Base-by-base conservation (phyloP, 2,113 vertebrate genomes). In the Sylvietta virens region DNA sequence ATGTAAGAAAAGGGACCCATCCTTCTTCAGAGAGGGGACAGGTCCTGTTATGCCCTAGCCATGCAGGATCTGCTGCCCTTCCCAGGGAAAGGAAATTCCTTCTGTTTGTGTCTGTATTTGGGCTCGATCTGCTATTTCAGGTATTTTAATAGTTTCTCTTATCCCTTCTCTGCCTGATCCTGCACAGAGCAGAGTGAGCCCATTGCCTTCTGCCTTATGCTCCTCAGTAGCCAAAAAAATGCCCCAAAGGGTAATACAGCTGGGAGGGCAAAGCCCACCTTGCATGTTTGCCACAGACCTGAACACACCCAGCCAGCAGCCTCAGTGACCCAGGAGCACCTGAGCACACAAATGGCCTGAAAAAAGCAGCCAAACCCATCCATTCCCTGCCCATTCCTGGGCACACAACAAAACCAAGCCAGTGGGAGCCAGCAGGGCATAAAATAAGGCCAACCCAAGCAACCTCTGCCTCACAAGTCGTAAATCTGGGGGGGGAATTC, bases 401-500 rank as follows among this genome's bases (percentile, higher is more conserved):
- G 71, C 82, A 93, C 67, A 47, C 71, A 69, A 83, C 90, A 93
- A 86, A 86, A 58, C 86, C 23, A 5, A 47, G 72, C 40, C 81
- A 86, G 95, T 88, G 65, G 72, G 69, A 85, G 58, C 12, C 66
- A n/a, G 73, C 1, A 18, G 12, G 8, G 74, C 65, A 83, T 30
- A 67, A 89, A 96, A 56, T 48, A 28, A 60, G 21, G 65, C 51
- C 5, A 21, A 92, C 35, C 64, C 5, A 1, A 16, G 44, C 73
- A 40, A 70, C 35, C 77, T 56, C 73, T 69, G 81, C 81, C 72
- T 95, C 73, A 1, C 91, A 94, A 72, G 57, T 79, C 45, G 0
- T 97, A 96, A 95, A 97, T 95, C 91, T 54, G 16, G 58, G 35
- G 72, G 44, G 45, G 30, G 53, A 89, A 84, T 86, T 92, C 64